Evolutionary conservation across 2,888 invertebrate species (phyloP).

Genomic region (Drosophila setosimentum): DNA sequence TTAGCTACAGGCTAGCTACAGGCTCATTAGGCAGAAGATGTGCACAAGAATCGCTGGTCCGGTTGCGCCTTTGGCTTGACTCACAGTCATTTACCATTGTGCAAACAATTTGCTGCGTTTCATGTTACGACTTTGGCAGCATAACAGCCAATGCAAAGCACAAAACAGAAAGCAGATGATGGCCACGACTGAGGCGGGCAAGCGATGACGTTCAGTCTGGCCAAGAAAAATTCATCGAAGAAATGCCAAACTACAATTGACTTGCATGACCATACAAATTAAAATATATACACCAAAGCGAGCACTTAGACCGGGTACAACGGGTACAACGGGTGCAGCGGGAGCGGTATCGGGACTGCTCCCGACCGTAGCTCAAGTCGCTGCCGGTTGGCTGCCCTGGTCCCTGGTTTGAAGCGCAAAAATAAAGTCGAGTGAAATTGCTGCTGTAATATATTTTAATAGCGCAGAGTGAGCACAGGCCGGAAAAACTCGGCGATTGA

Average conservation of each 20-base stretch:
- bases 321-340: neutral
- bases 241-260: conserved; percentile 81
- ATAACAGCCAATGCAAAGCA: conserved; percentile 49
- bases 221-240: conserved; percentile 69
- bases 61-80: conserved; percentile 36
- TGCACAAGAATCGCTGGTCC: conserved; percentile 26
- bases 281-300: conserved; percentile 78
- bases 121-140: conserved; percentile 69
- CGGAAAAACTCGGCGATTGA: conserved; percentile 50
- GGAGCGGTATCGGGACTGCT: conserved; percentile 4
- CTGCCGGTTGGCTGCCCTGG: conserved; percentile 7
- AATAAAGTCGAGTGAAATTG: conserved; percentile 78
- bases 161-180: conserved; percentile 51
- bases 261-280: conserved; percentile 83
- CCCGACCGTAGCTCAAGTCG: conserved; percentile 12
- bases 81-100: conserved; percentile 64
- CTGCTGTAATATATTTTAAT: conserved; percentile 80
- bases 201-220: conserved; percentile 37
- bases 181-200: conserved; percentile 35
- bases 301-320: conserved; percentile 17
- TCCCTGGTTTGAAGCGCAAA: conserved; percentile 64
- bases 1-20: conserved; percentile 11
- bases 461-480: conserved; percentile 44
- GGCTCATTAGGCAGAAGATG: conserved; percentile 20
- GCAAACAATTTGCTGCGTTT: conserved; percentile 76